Conservation (phyloP, 2,797 vertebrate species). For the Mastacembelus armatus region DNA sequence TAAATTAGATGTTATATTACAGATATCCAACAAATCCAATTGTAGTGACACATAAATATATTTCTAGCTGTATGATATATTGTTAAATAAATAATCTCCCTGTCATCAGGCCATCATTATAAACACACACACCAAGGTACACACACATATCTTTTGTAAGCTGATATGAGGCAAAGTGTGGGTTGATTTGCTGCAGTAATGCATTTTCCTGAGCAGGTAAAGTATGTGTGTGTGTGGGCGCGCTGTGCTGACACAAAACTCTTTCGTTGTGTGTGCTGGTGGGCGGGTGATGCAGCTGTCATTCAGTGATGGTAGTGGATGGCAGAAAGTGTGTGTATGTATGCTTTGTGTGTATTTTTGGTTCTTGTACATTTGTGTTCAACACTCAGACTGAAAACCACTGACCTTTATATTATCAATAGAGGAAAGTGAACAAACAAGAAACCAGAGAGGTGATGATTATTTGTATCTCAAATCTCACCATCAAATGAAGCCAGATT, state of each 20-base stretch:
- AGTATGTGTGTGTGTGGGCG: conserved; percentile 40
- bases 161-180: conserved; percentile 52
- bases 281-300: conserved; percentile 55
- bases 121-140: conserved; percentile 11
- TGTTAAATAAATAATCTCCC: conserved; percentile 7
- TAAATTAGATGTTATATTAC: conserved; percentile 9
- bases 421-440: background rate
- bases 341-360: conserved; percentile 9
- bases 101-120: conserved; percentile 8
- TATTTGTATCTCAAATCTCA: conserved; percentile 72
- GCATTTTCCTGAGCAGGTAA: conserved; percentile 62
- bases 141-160: conserved; percentile 55
- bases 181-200: conserved; percentile 57
- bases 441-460: background rate
- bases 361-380: conserved; percentile 1
- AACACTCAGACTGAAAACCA: conserved; percentile 18
- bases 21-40: conserved; percentile 19
- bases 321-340: conserved; percentile 16
- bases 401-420: conserved; percentile 19
- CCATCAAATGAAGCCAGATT: conserved; percentile 90
- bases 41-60: background rate
- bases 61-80: conserved; percentile 1
- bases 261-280: conserved; percentile 38
- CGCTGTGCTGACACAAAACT: conserved; percentile 60
- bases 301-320: conserved; percentile 37